These are phyloP conservation scores for Nylanderia fulva DNA, from an alignment of 1,140 invertebrate genomes.

Conservation along the genomic window DNA sequence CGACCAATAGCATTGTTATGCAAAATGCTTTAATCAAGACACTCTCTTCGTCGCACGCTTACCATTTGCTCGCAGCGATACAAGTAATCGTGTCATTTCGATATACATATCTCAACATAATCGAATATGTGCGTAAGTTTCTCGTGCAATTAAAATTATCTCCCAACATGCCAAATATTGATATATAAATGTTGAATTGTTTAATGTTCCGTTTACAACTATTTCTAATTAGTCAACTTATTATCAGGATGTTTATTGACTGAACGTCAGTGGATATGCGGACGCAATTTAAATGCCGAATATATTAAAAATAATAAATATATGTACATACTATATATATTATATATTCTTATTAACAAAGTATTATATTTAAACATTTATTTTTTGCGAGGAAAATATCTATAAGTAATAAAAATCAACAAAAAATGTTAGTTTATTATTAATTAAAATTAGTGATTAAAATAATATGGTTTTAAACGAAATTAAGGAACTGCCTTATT, in stretches of 20 bases:
- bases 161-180: not conserved
- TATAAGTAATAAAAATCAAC: too few species aligned
- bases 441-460: too few species aligned
- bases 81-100: slow-evolving; percentile 59
- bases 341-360: too few species aligned
- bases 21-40: slow-evolving; percentile 79
- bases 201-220: not conserved
- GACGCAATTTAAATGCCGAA: too few species aligned
- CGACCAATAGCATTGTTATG: slow-evolving; percentile 75
- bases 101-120: slow-evolving; percentile 21
- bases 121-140: slow-evolving; percentile 23
- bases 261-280: too few species aligned
- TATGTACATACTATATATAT: too few species aligned
- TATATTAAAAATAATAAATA: too few species aligned
- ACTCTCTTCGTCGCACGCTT: slow-evolving; percentile 5
- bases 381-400: too few species aligned
- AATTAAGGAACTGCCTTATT: too few species aligned
- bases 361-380: too few species aligned
- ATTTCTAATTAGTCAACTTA: not conserved
- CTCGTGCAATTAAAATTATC: slow-evolving; percentile 38
- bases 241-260: not conserved
- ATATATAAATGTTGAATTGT: not conserved
- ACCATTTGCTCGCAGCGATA: slow-evolving; percentile 30
- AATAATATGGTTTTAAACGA: too few species aligned
- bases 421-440: too few species aligned